Evolutionary conservation across 2,888 invertebrate genomes (phyloP), one percentile per base, ranked within the genome.

Genomic region (Gymnoscelis rufifasciata): DNA sequence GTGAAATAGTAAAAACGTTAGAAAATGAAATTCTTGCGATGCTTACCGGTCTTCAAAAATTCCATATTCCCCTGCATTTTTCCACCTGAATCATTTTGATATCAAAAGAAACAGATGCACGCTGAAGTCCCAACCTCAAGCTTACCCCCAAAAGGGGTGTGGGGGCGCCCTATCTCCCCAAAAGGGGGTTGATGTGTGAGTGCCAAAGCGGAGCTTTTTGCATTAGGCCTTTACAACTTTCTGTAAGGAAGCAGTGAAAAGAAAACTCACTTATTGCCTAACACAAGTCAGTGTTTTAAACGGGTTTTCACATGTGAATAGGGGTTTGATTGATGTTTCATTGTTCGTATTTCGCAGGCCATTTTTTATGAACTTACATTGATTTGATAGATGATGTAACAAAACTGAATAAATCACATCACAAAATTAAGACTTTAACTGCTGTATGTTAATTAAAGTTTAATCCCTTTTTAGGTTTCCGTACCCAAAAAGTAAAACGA

Each of bases 211-310:
- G 49, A 61, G 59, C 64, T 62, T 71, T 68, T 64, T 66, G 58
- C 64, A 56, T 66, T 66, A 74, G 57, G 62, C 68, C 67, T 71
- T 67, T 65, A 68, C 63, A 76, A 69, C 60, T 68, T 70, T 72
- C 43, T 26, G 56, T 59, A 60, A 56, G 54, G 55, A 57, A 57
- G 57, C 56, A 51, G 40, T 47, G 28, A 42, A 47, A 37, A 12
- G 39, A 36, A 38, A 48, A 43, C 43, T 40, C 40, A 37, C 40
- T 40, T 48, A 43, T 39, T 30, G 35, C 35, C 35, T 24, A 35
- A 35, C 19, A 19, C 35, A 35, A 19, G 35, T 35, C 35, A 35
- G 15, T 19, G 35, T 19, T 35, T 35, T 35, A 19, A 35, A 23
- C 35, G 35, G 6, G 35, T 10, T 19, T 35, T 35, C 19, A 19